Conservation (phyloP, 2,113 vertebrate species). For the Cichladusa arquata region DNA sequence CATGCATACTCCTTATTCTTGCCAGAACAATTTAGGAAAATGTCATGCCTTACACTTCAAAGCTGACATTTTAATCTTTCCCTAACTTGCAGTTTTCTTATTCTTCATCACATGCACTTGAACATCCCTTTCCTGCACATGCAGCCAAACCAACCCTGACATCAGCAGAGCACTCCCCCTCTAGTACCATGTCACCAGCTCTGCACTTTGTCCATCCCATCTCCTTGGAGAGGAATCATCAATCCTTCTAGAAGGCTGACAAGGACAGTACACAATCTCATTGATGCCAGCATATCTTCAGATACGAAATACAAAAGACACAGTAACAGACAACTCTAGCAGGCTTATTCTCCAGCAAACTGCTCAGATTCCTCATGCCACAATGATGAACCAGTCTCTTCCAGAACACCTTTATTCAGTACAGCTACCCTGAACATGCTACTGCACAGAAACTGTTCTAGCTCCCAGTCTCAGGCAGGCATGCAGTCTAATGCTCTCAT, state of each 20-base stretch:
- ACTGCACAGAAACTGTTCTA: neutral
- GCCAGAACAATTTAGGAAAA: neutral
- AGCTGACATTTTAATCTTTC: neutral
- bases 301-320: neutral
- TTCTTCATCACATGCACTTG: neutral
- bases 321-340: neutral
- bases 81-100: neutral
- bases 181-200: neutral
- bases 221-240: neutral
- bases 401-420: neutral
- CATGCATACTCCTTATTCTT: neutral
- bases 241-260: neutral
- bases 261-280: neutral
- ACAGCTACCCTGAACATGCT: fast-evolving
- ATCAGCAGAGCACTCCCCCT: neutral
- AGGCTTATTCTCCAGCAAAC: neutral
- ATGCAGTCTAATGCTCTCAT: fast-evolving
- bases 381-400: neutral
- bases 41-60: neutral
- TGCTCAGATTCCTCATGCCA: neutral
- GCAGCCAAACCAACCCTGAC: neutral
- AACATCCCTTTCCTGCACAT: neutral
- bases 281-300: neutral
- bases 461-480: neutral
- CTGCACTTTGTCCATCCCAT: neutral